Base-by-base conservation (phyloP, 2,888 invertebrate species). In the Chalcosyrphus nemorum region DNA sequence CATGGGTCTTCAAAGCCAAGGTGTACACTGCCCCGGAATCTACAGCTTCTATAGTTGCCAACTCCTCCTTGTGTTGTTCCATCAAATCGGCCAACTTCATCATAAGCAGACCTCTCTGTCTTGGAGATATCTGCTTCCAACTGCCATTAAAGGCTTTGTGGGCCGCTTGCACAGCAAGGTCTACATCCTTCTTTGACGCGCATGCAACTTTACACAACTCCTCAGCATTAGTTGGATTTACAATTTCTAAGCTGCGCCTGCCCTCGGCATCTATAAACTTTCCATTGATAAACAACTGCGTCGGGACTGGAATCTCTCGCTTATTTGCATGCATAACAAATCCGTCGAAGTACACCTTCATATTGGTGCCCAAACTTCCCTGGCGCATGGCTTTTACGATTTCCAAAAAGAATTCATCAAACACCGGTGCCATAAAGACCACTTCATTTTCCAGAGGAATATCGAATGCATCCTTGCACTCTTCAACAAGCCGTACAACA, bases 21-120 rank as follows among this genome's bases (percentile, higher is more conserved):
- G 99, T 99, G 92, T 99, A 99, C 0, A 99, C 99, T 0, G 99
- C 99, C 0, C 99, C 99, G 0, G 98, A 97, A 91, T 99, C 99
- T 0, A 98, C 93, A 0, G 96, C 94, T 90, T 99, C 99, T 19
- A 99, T 94, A 0, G 98, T 98, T 0, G 99, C 99, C 87, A 99
- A 91, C 89, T 99, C 98, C 90, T 98, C 98, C 89, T 97, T 97
- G 91, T 98, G 95, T 88, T 96, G 92, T 86, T 98, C 97, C 98
- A 99, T 98, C 81, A 99, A 92, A 89, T 99, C 98, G 0, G 99
- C 99, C 87, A 99, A 92, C 90, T 96, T 97, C 88, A 94, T 95
- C 90, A 99, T 92, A 1, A 98, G 89, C 77, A 94, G 93, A 2
- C 98, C 98, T 21, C 99, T 93, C 88, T 99, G 98, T 87, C 99